Evolutionary conservation across 2,797 vertebrate genomes (phyloP).

Genomic region (Sarcophilus harrisii): DNA sequence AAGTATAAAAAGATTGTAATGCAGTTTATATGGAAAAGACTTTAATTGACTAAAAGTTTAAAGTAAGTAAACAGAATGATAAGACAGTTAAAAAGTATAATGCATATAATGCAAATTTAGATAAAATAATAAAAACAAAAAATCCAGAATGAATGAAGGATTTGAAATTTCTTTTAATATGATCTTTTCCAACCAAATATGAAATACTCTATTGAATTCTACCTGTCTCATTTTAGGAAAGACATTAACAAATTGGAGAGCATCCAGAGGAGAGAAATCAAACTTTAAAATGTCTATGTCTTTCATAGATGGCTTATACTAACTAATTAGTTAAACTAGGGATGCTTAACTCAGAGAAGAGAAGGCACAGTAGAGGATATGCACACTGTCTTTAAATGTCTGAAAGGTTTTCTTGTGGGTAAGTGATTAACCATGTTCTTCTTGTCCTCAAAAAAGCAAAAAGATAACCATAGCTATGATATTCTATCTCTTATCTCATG

Average conservation of each 20-base stretch:
- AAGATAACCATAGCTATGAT: background rate
- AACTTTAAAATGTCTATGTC: background rate
- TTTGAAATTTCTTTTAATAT: background rate
- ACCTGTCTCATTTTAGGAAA: background rate
- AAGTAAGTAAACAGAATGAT: background rate
- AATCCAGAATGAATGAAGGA: background rate
- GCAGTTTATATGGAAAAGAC: background rate
- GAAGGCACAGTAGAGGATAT: background rate
- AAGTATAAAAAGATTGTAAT: background rate
- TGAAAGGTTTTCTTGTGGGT: background rate
- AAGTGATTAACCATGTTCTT: background rate
- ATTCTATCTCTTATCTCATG: background rate
- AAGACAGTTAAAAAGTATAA: background rate
- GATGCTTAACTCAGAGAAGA: background rate
- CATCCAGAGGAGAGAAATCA: background rate
- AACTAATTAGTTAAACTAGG: background rate
- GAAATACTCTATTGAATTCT: background rate
- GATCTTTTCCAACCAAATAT: background rate
- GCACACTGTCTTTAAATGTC: background rate
- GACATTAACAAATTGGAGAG: background rate
- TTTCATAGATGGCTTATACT: background rate
- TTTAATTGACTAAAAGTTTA: background rate
- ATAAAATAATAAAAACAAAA: background rate
- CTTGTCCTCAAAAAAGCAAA: background rate
- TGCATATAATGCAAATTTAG: background rate